phyloP scores from a whole-genome alignment of 2,888 invertebrate genomes.

The Tachina lurida region DNA sequence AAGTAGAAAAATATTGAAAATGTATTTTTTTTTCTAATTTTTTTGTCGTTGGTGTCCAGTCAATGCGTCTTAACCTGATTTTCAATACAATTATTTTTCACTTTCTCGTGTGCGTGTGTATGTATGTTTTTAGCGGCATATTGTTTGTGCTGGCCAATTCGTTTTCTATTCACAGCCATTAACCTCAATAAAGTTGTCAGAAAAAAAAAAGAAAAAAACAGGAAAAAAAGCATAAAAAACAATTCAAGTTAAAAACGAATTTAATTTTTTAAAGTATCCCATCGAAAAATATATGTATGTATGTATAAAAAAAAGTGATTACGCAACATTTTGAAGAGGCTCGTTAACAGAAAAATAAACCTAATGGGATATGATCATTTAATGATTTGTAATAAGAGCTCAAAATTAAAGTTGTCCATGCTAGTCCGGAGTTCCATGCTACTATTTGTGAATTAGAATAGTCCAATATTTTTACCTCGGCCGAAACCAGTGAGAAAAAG shows the following conservation, averaged over 20 bases:
- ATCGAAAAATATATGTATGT: not conserved
- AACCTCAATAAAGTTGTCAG: conserved; percentile 62
- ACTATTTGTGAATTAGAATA: too few relatives aligned
- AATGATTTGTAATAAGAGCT: too few relatives aligned
- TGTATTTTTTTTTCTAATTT: conserved; percentile 28
- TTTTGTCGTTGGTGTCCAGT: conserved; percentile 47
- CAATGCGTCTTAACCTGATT: conserved; percentile 68
- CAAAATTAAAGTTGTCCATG: too few relatives aligned
- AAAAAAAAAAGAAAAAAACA: conserved; percentile 15
- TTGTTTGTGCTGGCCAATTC: conserved; percentile 6
- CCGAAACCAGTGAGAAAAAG: too few relatives aligned
- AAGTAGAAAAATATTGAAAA: conserved; percentile 30
- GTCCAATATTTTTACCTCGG: too few relatives aligned
- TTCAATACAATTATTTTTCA: conserved; percentile 38
- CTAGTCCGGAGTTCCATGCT: too few relatives aligned
- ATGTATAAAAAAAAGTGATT: too few relatives aligned
- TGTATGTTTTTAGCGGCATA: not conserved
- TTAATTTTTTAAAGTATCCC: not conserved
- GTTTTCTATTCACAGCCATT: conserved; percentile 52
- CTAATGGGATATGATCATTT: too few relatives aligned
- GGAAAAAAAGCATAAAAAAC: not conserved
- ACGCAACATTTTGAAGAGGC: too few relatives aligned
- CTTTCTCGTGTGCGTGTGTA: not conserved
- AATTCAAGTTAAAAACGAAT: not conserved
- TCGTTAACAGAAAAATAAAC: too few relatives aligned